These are phyloP conservation scores for Xestia ashworthii DNA, from an alignment of 2,888 invertebrate species.

Conservation along the genomic window DNA sequence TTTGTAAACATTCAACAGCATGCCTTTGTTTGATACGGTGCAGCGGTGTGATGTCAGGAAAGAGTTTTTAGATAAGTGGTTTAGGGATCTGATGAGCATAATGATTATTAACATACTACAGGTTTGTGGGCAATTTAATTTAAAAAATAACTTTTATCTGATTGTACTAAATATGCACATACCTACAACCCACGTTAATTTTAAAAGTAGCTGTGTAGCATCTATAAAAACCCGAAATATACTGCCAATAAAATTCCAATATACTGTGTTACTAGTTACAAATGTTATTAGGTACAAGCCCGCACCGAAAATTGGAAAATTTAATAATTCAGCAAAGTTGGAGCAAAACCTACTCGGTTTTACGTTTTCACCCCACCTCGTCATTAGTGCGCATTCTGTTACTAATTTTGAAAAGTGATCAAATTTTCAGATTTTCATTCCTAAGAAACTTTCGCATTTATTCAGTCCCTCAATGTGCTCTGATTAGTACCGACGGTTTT, in stretches of 20 bases:
- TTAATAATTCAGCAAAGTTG: conserved; percentile 72
- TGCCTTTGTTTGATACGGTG: conserved; percentile 17
- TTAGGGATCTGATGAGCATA: background rate
- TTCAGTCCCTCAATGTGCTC: conserved; percentile 52
- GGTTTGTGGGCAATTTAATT: background rate
- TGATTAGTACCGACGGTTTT: conserved; percentile 51
- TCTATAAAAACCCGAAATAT: conserved; percentile 33
- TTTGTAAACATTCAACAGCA: conserved; percentile 40
- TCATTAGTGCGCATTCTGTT: conserved; percentile 73
- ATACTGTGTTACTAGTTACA: conserved; percentile 54
- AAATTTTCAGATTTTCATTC: conserved; percentile 66
- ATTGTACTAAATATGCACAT: background rate
- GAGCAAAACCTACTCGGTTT: conserved; percentile 60
- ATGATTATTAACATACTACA: too few relatives aligned
- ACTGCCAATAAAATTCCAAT: conserved; percentile 57
- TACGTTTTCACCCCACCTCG: conserved; percentile 64
- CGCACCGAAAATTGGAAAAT: conserved; percentile 70
- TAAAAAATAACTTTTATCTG: background rate
- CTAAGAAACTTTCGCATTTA: conserved; percentile 52
- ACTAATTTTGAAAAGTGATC: conserved; percentile 68
- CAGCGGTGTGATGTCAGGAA: background rate
- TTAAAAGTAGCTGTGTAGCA: conserved; percentile 15
- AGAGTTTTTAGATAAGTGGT: background rate
- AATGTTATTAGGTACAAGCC: conserved; percentile 59
- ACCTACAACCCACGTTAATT: background rate